phyloP scores from a whole-genome alignment of 2,797 vertebrate genomes.

The Hapalemur alaotrensis region DNA sequence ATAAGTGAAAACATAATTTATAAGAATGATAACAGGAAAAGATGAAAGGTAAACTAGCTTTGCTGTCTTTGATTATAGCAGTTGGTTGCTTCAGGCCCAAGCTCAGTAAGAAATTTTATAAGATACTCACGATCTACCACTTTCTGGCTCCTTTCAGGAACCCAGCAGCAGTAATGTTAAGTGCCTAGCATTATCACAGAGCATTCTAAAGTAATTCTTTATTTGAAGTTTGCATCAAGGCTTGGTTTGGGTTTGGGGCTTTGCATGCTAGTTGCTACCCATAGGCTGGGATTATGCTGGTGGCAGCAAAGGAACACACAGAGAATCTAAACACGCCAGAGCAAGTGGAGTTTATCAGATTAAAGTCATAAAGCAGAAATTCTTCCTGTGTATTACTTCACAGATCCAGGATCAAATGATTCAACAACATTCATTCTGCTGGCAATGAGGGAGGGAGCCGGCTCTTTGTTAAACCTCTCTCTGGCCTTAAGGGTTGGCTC shows the following conservation, averaged over 20 bases:
- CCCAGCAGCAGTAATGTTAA: background rate
- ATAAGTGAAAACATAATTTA: background rate
- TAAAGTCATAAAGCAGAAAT: constrained; percentile 59
- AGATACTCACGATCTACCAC: background rate
- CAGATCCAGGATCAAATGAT: constrained; percentile 61
- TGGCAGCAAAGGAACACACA: constrained; percentile 41
- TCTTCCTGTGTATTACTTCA: constrained; percentile 62
- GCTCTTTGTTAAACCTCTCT: background rate
- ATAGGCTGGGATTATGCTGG: constrained; percentile 25
- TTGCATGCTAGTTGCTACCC: background rate
- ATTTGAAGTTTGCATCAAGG: constrained; percentile 46
- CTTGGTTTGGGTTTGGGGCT: background rate
- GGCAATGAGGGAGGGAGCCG: background rate
- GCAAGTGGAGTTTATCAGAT: constrained; percentile 16
- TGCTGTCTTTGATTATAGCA: background rate
- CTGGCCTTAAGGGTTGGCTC: background rate
- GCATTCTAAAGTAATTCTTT: constrained; percentile 14
- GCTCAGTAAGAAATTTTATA: background rate
- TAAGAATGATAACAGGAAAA: background rate
- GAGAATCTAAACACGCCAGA: constrained; percentile 21
- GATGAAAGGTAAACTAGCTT: background rate
- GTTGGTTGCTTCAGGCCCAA: background rate
- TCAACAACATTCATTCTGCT: constrained; percentile 44
- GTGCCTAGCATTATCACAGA: background rate
- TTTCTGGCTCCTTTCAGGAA: constrained; percentile 16